A percentile compares a stretch with the other conserved stretches of the same genome.
Conservation (phyloP, 2,888 invertebrate genomes). For the Cotesia congregata region DNA sequence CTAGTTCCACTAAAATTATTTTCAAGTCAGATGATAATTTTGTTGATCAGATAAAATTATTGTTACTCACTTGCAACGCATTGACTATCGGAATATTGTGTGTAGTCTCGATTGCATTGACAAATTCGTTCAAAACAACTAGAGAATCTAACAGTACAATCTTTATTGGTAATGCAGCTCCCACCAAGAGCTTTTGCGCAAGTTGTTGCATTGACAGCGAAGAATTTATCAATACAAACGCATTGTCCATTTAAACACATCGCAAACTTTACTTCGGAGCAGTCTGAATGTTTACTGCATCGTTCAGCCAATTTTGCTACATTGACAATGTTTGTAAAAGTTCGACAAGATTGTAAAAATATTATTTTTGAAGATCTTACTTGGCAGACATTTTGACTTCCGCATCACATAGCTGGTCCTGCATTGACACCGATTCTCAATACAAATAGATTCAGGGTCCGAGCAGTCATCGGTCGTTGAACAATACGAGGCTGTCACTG, state of each 20-base stretch:
- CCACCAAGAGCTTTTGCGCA: neutral
- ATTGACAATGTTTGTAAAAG: neutral
- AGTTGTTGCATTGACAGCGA: neutral
- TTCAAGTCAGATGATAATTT: too few species aligned
- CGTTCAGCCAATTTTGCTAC: neutral
- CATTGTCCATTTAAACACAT: neutral
- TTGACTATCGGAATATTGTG: neutral
- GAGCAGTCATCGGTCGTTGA: too few species aligned
- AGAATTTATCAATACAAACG: neutral
- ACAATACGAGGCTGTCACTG: too few species aligned
- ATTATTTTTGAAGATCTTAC: neutral
- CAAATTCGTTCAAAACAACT: neutral
- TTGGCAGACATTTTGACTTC: neutral
- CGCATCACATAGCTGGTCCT: neutral
- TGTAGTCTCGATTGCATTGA: neutral
- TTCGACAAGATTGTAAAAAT: neutral
- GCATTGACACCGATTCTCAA: neutral
- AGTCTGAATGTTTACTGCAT: neutral
- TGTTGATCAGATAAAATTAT: too few species aligned
- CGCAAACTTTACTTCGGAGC: neutral
- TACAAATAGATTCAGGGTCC: neutral
- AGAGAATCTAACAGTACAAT: neutral
- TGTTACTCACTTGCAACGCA: neutral
- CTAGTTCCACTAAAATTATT: too few species aligned
- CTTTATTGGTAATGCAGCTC: neutral